These are phyloP conservation scores for Nannoperca obscura DNA, from an alignment of 2,797 vertebrate species.

Conservation along the genomic window DNA sequence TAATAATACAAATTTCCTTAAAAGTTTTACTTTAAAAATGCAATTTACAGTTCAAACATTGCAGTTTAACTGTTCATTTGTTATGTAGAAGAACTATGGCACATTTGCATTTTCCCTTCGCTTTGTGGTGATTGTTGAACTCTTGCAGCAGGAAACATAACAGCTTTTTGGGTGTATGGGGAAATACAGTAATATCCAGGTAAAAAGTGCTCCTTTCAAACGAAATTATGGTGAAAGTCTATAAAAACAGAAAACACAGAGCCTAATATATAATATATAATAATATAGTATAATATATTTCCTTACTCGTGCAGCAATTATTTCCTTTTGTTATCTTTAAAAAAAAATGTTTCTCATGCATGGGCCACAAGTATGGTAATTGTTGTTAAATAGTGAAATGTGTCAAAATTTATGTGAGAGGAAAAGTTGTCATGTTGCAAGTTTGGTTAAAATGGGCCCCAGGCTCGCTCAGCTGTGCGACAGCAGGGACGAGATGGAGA, in stretches of 20 bases:
- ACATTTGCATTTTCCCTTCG: not conserved
- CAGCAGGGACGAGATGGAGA: not conserved
- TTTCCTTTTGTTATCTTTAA: not conserved
- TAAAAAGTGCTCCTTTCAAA: not conserved
- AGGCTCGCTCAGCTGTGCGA: not conserved
- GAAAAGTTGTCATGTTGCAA: not conserved
- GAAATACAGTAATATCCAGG: not conserved
- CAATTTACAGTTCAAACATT: not conserved
- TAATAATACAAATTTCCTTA: not conserved
- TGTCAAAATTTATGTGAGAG: not conserved
- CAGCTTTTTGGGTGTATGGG: not conserved
- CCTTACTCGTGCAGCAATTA: not conserved
- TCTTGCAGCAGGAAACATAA: not conserved
- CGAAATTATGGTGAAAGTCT: not conserved
- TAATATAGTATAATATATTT: slow-evolving; percentile 1
- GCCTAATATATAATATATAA: too few species aligned
- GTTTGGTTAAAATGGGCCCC: not conserved
- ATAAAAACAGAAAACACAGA: not conserved
- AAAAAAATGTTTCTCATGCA: not conserved
- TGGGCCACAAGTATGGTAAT: not conserved
- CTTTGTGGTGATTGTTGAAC: not conserved
- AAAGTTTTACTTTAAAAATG: not conserved
- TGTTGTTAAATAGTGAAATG: not conserved
- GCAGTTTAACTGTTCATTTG: not conserved
- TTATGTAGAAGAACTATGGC: not conserved